A percentile compares a stretch with the other conserved stretches of the same genome.
phyloP scores from a whole-genome alignment of 2,113 vertebrate genomes.

The Protomyctophum bolini region DNA sequence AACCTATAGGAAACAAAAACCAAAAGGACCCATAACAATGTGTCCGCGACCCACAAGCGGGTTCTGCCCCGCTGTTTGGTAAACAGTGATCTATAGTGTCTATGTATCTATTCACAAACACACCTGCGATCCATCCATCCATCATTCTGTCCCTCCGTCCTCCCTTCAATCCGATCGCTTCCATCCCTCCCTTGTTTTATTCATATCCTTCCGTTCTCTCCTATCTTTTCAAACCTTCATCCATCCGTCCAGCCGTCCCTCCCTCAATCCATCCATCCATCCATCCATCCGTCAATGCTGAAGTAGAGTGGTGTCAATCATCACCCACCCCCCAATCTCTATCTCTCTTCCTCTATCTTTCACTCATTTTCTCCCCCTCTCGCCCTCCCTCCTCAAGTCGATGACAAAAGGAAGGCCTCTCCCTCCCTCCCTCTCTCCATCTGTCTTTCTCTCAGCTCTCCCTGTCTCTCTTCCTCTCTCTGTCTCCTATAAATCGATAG shows the following conservation, averaged over 20 bases:
- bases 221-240: neutral
- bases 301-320: conserved; percentile 6
- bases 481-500: conserved; percentile 37
- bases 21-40: too few species aligned
- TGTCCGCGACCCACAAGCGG: too few species aligned
- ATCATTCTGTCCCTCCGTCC: neutral
- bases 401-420: neutral
- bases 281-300: conserved; percentile 14
- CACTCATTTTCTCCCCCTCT: neutral
- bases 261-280: conserved; percentile 12
- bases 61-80: too few species aligned
- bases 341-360: neutral
- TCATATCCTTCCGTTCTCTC: neutral
- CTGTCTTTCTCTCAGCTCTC: conserved; percentile 24
- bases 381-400: neutral
- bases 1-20: too few species aligned
- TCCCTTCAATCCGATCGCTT: neutral
- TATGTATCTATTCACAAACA: too few species aligned
- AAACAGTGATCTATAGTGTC: too few species aligned
- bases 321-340: neutral
- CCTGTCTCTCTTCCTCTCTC: conserved; percentile 34
- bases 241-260: neutral
- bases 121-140: neutral
- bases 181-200: neutral
- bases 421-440: conserved; percentile 12